Percentiles rank a stretch among this genome's conserved stretches.
phyloP scores from a whole-genome alignment of 2,888 invertebrate species.

The Drosophila basisetae region DNA sequence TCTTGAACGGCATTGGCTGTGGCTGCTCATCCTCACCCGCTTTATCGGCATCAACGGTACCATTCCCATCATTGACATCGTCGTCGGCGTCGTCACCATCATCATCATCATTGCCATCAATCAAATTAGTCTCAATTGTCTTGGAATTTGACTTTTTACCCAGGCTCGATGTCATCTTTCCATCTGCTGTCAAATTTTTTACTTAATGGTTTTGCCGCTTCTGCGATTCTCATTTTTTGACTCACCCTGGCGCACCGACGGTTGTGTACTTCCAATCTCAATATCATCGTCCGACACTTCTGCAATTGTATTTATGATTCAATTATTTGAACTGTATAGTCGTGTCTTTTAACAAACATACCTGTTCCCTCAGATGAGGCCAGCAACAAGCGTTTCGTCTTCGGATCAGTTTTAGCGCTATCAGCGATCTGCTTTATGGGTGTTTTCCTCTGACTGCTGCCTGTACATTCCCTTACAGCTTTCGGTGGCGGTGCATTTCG shows the following conservation, averaged over 20 bases:
- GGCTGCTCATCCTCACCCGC: neutral
- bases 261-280: neutral
- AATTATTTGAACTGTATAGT: neutral
- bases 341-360: neutral
- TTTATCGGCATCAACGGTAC: neutral
- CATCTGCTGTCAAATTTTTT: neutral
- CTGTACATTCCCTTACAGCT: constrained; percentile 16
- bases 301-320: neutral
- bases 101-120: neutral
- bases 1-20: constrained; percentile 49
- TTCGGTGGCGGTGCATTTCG: constrained; percentile 51
- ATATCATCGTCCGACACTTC: neutral
- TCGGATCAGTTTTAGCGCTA: neutral
- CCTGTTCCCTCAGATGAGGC: neutral
- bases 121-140: neutral
- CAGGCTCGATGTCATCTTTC: neutral
- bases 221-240: neutral
- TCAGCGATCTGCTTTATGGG: neutral
- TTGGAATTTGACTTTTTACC: neutral
- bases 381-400: neutral
- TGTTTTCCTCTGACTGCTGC: neutral
- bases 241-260: neutral
- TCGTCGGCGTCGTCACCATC: neutral
- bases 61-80: neutral
- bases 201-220: neutral